Percentiles rank a stretch among this genome's conserved stretches.
Conservation (phyloP, 2,888 invertebrate species). For the Dioctria rufipes region DNA sequence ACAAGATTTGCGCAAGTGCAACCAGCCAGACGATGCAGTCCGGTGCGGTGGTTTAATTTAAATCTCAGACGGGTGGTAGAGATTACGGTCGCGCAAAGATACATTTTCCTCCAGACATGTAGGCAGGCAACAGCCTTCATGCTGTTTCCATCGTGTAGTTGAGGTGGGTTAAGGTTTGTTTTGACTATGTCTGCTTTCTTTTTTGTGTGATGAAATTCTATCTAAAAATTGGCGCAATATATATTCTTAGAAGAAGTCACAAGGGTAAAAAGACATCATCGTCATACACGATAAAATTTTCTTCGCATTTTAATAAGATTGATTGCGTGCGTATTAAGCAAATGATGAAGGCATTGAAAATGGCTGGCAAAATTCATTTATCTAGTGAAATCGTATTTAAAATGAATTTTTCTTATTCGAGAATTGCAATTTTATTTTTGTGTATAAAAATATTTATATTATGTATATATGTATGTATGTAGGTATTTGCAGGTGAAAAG, state of each 20-base stretch:
- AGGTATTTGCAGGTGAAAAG: too few species aligned
- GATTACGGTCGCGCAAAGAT: conserved; percentile 45
- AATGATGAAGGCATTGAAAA: conserved; percentile 23
- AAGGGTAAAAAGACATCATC: conserved; percentile 7
- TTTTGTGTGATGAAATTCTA: conserved; percentile 5
- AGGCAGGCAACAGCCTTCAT: conserved; percentile 41
- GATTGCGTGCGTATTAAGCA: conserved; percentile 40
- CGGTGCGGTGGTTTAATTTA: conserved; percentile 44
- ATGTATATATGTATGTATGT: too few species aligned
- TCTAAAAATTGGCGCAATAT: conserved; percentile 44
- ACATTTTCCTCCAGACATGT: conserved; percentile 46
- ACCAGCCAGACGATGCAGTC: conserved; percentile 17
- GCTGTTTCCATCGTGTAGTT: conserved; percentile 6
- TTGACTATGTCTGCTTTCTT: conserved; percentile 40
- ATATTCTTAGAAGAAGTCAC: conserved; percentile 25
- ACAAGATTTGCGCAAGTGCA: conserved; percentile 47
- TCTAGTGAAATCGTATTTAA: too few species aligned
- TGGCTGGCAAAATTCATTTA: neutral
- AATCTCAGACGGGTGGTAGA: conserved; percentile 50
- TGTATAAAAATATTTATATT: too few species aligned
- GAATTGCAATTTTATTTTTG: too few species aligned
- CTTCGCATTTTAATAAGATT: conserved; percentile 47
- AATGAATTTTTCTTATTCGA: too few species aligned
- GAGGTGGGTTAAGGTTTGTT: conserved; percentile 54
- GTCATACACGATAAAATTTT: conserved; percentile 51